Percentiles rank a stretch among this genome's conserved stretches.
phyloP scores from a whole-genome alignment of 2,113 vertebrate genomes.

The Paracanthobrama guichenoti region DNA sequence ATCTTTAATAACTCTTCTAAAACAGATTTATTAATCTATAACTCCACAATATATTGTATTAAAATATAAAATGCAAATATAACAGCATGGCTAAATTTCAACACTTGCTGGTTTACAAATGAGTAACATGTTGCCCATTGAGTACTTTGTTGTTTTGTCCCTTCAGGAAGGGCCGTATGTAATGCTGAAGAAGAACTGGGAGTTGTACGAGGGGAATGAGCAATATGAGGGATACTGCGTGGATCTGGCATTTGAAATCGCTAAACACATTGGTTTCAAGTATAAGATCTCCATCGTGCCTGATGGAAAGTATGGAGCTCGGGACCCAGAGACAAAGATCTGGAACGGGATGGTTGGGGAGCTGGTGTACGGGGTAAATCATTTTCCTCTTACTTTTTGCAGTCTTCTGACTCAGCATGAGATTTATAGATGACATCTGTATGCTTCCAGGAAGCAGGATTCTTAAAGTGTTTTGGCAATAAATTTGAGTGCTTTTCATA shows the following conservation, averaged over 20 bases:
- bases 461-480: too few relatives aligned
- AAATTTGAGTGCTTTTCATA: too few relatives aligned
- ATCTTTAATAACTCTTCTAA: not conserved
- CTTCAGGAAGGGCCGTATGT: conserved; percentile 98
- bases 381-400: not conserved
- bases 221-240: conserved; percentile 99
- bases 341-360: conserved; percentile 99
- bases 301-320: conserved; percentile 97
- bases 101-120: not conserved
- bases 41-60: not conserved
- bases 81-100: not conserved
- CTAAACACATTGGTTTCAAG: conserved; percentile 99
- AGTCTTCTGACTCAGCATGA: not conserved
- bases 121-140: conserved; percentile 39
- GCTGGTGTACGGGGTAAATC: conserved; percentile 98
- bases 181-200: conserved; percentile 99
- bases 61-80: not conserved
- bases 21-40: not conserved
- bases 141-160: conserved; percentile 71
- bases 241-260: conserved; percentile 98
- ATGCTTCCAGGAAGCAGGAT: too few relatives aligned
- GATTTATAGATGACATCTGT: not conserved
- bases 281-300: conserved; percentile 99
- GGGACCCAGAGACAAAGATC: conserved; percentile 99
- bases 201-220: conserved; percentile 98